These are phyloP conservation scores for Pagetopsis macropterus DNA, from an alignment of 2,797 vertebrate species.

Conservation along the genomic window DNA sequence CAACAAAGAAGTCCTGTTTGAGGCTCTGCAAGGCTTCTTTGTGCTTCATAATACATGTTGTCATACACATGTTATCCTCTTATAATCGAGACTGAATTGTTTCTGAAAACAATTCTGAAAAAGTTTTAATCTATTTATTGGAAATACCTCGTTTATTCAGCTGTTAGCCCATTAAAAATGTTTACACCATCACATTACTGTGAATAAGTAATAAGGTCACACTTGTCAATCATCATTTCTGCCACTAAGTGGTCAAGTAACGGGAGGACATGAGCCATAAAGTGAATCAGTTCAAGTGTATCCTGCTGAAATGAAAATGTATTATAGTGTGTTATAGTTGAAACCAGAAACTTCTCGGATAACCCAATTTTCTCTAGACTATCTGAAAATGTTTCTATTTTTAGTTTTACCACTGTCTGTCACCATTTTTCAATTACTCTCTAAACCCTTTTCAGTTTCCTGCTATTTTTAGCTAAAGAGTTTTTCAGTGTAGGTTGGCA, in stretches of 20 bases:
- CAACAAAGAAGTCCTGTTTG: neutral
- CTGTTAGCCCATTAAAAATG: conserved; percentile 13
- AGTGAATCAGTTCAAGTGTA: conserved; percentile 13
- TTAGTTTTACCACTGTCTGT: conserved; percentile 25
- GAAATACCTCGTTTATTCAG: neutral
- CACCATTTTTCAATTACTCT: conserved; percentile 24
- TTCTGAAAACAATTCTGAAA: neutral
- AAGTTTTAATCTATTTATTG: neutral
- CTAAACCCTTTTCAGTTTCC: conserved; percentile 1
- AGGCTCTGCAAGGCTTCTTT: neutral
- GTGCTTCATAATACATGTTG: neutral
- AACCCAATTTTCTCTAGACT: conserved; percentile 36
- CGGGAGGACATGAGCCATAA: conserved; percentile 16
- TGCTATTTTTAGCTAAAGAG: conserved; percentile 14
- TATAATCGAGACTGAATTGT: neutral
- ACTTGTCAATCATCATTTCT: conserved; percentile 26
- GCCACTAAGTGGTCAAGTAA: conserved; percentile 14
- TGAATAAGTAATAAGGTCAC: conserved; percentile 7
- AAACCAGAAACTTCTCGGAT: conserved; percentile 16
- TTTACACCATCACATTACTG: neutral
- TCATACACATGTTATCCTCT: neutral
- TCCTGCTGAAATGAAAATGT: conserved; percentile 24
- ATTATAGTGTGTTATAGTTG: neutral
- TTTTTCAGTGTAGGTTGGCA: conserved; percentile 29
- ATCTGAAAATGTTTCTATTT: conserved; percentile 22